Base-by-base conservation (phyloP, 2,797 vertebrate species). In the Sandelia bainsii region DNA sequence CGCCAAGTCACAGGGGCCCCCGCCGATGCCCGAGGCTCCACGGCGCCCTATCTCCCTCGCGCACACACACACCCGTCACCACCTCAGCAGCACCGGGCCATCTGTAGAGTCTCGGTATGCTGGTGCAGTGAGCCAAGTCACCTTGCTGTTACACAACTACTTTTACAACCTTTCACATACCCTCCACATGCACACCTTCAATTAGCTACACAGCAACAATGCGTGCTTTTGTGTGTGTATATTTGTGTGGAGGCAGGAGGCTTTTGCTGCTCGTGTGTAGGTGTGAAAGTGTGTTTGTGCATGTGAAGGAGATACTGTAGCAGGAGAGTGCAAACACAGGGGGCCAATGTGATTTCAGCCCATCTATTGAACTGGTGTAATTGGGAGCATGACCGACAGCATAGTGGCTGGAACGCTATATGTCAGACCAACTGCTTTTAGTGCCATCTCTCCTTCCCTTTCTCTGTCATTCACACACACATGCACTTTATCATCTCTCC, bases 361-460 rank as follows among this genome's bases (percentile, higher is more conserved):
- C 42, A 25, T 88, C 90, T 90, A 93, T 93, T 92, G 89, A 93
- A 88, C 80, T 75, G 67, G 71, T 77, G 87, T 93, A 93, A 93
- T 93, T 93, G 92, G 91, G 92, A 92, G 91, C 92, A 70, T 44
- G 87, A 91, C 89, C 88, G 59, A 32, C 80, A 25, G 62, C 42
- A 29, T 56, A 59, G 72, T 63, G 19, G 60, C 80, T 76, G 72
- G 65, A 87, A 83, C 66, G 70, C 79, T 87, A 74, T 77, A 81
- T 80, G 85, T 91, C 90, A 88, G 80, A 83, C 76, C 58, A 48
- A 74, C 83, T 68, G 89, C 88, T 90, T 84, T 90, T 91, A 89
- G 82, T 53, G 72, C 62, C 70, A 60, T 68, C 62, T 77, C 80
- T 70, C 51, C 39, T 62, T 89, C 72, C 66, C 34, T 83, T 80